Base-by-base conservation (phyloP, 2,888 invertebrate species). In the Linhomoeus sp. region DNA sequence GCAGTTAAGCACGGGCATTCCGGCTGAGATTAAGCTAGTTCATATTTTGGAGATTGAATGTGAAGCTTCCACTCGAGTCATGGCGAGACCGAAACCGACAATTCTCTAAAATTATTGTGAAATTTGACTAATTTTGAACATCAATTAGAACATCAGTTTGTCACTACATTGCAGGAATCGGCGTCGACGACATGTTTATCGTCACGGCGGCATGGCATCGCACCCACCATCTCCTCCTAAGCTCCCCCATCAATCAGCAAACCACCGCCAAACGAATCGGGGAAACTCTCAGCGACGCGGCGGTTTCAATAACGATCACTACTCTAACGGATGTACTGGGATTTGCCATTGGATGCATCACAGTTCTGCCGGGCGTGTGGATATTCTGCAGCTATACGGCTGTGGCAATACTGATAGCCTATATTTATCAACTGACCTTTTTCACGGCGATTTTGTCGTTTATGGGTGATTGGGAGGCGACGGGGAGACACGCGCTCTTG, bases 261-360 rank as follows among this genome's bases (percentile, higher is more conserved):
- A n/a, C n/a, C n/a, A n/a, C n/a, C n/a, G n/a, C n/a, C n/a, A n/a
- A n/a, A n/a, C n/a, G n/a, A n/a, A n/a, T n/a, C n/a, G n/a, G n/a
- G n/a, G n/a, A n/a, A n/a, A n/a, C n/a, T n/a, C n/a, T n/a, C 14
- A 19, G 19, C 19, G 26, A 41, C 67, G 87, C 88, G 1, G 88
- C 87, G 0, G 87, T 88, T n/a, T 87, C 87, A 9, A 87, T 90
- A 52, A 87, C 87, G 25, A 87, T 90, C 55, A 90, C 88, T 0
- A 85, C 85, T 0, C 75, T 88, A 48, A 88, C 87, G 0, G 86
- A 88, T 66, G 81, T 84, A 75, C 76, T 84, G 56, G 82, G 82
- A 45, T 83, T 85, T 67, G 81, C 80, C 71, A 83, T 86, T 52
- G 87, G 88, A 14, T 78, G 86, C 56, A 78, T 85, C 61, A 87